Base-by-base conservation (phyloP, 1,140 invertebrate genomes). In the Nephila pilipes region DNA sequence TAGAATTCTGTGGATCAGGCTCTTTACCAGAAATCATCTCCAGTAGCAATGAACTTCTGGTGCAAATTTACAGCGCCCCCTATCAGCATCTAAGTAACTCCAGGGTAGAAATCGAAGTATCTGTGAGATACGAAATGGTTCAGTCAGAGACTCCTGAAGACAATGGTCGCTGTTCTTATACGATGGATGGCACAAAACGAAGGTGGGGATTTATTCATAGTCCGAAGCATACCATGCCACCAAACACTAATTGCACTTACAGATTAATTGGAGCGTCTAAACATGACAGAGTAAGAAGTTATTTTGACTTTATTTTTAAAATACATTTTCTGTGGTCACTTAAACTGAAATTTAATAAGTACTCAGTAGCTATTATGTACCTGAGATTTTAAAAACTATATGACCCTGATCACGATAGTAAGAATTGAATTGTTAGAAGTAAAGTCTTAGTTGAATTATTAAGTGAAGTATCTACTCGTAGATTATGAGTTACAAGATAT, bases 1-100 rank as follows among this genome's bases (percentile, higher is more conserved):
- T 98, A 91, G 98, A 98, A 95, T 98, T 99, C 95, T 99, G 98
- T 95, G 98, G 98, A 1, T 97, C 97, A 55, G 98, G 98, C 55
- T 97, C 96, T 1, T 97, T 98, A 54, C 98, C 98, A 1, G 97
- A 97, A 95, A 97, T 98, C 4, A 89, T 94, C 6, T 98, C 98
- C 90, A 98, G 97, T 95, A 97, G 97, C 0, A 97, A 97, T 69
- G 97, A 98, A 95, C 96, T 98, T 93, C 96, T 98, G 80, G 97
- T 98, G 32, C 97, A 98, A 95, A 98, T 98, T 95, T 97, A 97
- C 91, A 98, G 97, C 22, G 98, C 98, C 32, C 97, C 98, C 2
- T 98, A 97, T 95, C 98, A 98, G 94, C 98, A 97, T 92, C 97
- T 98, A 95, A 96, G 97, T 94, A 97, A 97, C 81, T 97, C 94